Conservation (phyloP, 1,140 invertebrate genomes). For the Conopomorpha cramerella region DNA sequence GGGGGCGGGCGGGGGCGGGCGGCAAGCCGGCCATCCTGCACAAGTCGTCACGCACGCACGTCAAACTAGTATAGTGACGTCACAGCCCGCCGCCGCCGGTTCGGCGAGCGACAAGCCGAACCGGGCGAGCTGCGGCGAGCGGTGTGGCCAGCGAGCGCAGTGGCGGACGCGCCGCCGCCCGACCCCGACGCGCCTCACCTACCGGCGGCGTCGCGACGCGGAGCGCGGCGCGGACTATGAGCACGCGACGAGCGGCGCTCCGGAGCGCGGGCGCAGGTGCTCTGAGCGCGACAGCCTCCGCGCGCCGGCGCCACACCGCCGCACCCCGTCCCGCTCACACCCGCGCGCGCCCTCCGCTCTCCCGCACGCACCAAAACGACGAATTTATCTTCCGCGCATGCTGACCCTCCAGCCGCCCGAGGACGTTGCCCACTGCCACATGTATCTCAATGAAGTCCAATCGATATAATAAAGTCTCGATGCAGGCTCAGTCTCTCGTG, state of each 20-base stretch:
- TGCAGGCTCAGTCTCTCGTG: no score
- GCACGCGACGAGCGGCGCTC: conserved; percentile 49
- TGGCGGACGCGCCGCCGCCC: conserved; percentile 47
- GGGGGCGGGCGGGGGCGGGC: conserved; percentile 35
- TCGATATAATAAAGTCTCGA: neutral
- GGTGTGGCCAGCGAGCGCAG: conserved; percentile 32
- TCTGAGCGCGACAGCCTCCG: conserved; percentile 54
- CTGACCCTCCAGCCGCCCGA: conserved; percentile 33
- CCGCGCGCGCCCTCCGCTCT: conserved; percentile 14
- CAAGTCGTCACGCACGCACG: conserved; percentile 45
- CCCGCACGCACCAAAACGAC: conserved; percentile 54
- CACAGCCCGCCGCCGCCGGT: conserved; percentile 31
- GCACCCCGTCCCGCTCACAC: conserved; percentile 33
- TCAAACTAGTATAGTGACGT: conserved; percentile 56
- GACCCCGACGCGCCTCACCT: conserved; percentile 50
- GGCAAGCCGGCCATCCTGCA: conserved; percentile 42
- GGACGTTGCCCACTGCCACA: conserved; percentile 36
- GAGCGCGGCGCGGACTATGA: conserved; percentile 37
- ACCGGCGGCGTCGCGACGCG: conserved; percentile 48
- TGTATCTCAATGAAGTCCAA: neutral
- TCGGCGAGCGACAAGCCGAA: conserved; percentile 28
- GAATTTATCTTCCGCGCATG: conserved; percentile 54
- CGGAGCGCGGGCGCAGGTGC: conserved; percentile 57
- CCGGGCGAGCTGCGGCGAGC: no score
- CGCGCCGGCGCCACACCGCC: conserved; percentile 33